Percentiles rank a stretch among this genome's conserved stretches.
Conservation (phyloP, 1,140 invertebrate genomes). For the Chironomus striatipennis region DNA sequence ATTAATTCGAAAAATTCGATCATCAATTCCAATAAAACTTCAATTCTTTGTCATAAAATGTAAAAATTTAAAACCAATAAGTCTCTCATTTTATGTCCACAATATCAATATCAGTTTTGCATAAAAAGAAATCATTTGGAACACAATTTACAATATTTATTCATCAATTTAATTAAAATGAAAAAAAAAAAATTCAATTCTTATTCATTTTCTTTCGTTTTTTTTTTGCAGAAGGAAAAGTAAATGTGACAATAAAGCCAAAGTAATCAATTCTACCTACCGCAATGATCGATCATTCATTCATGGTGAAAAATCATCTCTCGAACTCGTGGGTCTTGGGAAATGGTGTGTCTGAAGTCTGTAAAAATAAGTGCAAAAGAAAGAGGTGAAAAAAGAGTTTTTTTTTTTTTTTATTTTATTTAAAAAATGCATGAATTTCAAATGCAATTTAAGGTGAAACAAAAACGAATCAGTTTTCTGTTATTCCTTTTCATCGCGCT, state of each 20-base stretch:
- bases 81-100: no score
- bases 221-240: background rate
- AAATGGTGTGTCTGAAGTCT: slow-evolving; percentile 5
- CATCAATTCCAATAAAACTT: no score
- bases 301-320: slow-evolving; percentile 18
- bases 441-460: background rate
- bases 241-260: slow-evolving; percentile 11
- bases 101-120: no score
- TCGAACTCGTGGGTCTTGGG: slow-evolving; percentile 17
- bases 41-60: no score
- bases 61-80: no score
- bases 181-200: background rate
- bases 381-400: background rate
- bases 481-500: background rate
- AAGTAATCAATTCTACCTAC: slow-evolving; percentile 20
- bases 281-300: slow-evolving; percentile 21
- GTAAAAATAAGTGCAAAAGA: slow-evolving; percentile 12
- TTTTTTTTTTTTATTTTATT: no score
- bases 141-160: background rate
- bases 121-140: no score
- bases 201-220: background rate
- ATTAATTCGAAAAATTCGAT: no score
- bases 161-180: background rate
- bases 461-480: background rate
- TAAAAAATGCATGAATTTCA: slow-evolving; percentile 5